A percentile compares a stretch with the other conserved stretches of the same genome.
phyloP scores from a whole-genome alignment of 2,113 vertebrate species.

The Cynocephalus volans region DNA sequence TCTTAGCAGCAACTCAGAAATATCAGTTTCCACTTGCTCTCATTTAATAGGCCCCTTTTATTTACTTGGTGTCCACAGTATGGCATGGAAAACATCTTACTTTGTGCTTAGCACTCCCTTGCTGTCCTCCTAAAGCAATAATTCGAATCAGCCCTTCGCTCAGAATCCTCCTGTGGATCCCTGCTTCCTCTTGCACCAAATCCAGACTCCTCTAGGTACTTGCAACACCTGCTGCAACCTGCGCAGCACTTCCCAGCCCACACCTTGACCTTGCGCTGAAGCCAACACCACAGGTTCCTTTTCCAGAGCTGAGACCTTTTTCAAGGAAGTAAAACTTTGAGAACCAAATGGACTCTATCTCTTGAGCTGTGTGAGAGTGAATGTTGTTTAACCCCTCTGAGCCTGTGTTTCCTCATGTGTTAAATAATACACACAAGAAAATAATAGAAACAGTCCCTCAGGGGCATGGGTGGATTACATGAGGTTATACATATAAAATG shows the following conservation, averaged over 20 bases:
- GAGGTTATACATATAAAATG: background rate
- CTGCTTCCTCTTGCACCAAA: background rate
- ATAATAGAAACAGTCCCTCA: background rate
- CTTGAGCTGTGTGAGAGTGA: background rate
- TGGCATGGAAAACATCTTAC: constrained; percentile 36
- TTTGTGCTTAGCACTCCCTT: background rate
- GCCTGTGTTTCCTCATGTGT: background rate
- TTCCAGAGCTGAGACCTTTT: background rate
- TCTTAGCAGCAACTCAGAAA: constrained; percentile 56
- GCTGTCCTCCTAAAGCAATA: background rate
- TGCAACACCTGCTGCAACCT: background rate
- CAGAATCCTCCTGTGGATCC: background rate
- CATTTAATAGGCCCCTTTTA: background rate
- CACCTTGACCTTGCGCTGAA: background rate
- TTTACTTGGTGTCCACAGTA: constrained; percentile 11
- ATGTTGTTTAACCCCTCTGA: background rate
- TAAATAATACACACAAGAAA: background rate
- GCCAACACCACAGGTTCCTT: background rate
- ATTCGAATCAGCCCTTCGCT: background rate
- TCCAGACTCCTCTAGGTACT: background rate
- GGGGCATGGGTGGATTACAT: background rate
- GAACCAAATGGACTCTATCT: background rate
- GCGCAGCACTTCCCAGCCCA: too few species aligned
- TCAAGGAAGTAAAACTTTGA: background rate
- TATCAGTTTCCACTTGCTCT: background rate